Percentiles rank a stretch among this genome's conserved stretches.
Evolutionary conservation across 2,113 vertebrate species (phyloP).

Genomic region (Sebastes fasciatus): DNA sequence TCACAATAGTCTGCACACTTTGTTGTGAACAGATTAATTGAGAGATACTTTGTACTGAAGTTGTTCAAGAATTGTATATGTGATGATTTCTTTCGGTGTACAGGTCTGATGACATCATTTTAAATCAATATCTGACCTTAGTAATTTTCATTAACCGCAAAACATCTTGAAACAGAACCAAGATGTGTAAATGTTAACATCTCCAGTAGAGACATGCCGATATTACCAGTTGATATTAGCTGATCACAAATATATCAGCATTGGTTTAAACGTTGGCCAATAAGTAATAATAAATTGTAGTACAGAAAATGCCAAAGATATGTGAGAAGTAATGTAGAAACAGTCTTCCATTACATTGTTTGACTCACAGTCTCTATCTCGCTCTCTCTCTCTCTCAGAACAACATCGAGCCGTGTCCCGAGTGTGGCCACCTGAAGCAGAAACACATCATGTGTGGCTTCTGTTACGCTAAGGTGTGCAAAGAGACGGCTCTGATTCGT

Average conservation of each 20-base stretch:
- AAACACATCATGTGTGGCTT: conserved; percentile 93
- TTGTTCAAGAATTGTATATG: not conserved
- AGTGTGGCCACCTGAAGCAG: conserved; percentile 94
- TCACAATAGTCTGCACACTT: no score
- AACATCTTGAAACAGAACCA: not conserved
- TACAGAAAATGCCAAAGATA: not conserved
- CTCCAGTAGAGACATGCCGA: not conserved
- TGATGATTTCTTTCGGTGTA: not conserved
- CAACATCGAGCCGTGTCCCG: conserved; percentile 92
- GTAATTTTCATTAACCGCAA: not conserved
- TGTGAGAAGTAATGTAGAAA: not conserved
- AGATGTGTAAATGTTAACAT: not conserved
- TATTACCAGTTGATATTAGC: not conserved
- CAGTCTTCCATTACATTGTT: not conserved
- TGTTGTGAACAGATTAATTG: not conserved
- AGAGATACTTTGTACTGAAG: not conserved
- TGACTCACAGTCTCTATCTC: conserved; percentile 19
- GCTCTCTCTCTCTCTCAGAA: conserved; percentile 77
- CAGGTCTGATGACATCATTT: not conserved
- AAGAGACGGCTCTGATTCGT: conserved; percentile 88
- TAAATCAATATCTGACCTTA: not conserved
- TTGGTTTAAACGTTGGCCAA: not conserved
- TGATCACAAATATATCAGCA: not conserved
- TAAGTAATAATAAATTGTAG: not conserved
- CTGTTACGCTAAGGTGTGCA: conserved; percentile 91